These are phyloP conservation scores for Polyergus mexicanus DNA, from an alignment of 1,140 invertebrate genomes.

Conservation along the genomic window DNA sequence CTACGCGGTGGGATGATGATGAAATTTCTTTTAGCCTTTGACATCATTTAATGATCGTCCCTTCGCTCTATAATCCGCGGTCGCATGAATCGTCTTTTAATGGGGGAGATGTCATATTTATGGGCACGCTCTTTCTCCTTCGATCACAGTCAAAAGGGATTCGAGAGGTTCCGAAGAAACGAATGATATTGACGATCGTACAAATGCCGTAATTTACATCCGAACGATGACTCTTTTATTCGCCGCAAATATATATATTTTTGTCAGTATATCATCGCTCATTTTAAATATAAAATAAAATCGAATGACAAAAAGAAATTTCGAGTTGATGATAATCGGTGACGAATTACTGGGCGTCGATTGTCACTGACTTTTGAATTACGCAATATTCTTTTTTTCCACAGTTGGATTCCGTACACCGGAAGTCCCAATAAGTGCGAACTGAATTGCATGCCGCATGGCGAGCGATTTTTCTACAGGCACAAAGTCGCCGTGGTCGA, in stretches of 20 bases:
- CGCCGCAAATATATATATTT: neutral
- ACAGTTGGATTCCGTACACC: constrained; percentile 95
- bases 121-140: neutral
- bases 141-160: neutral
- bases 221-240: neutral
- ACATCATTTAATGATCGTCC: constrained; percentile 39
- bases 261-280: neutral
- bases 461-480: constrained; percentile 96
- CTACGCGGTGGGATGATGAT: neutral
- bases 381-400: constrained; percentile 44
- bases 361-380: constrained; percentile 14
- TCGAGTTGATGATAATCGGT: neutral
- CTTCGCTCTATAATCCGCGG: constrained; percentile 29
- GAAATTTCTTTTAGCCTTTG: neutral
- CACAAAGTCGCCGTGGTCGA: constrained; percentile 95
- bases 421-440: constrained; percentile 96
- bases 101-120: constrained; percentile 12
- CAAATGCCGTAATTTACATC: constrained; percentile 16
- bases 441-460: constrained; percentile 97
- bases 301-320: neutral
- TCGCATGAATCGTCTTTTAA: constrained; percentile 41
- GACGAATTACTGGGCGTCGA: neutral
- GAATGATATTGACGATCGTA: neutral
- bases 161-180: constrained; percentile 3
- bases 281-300: neutral